Base-by-base conservation (phyloP, 2,888 invertebrate genomes). In the Antheraea yamamai region DNA sequence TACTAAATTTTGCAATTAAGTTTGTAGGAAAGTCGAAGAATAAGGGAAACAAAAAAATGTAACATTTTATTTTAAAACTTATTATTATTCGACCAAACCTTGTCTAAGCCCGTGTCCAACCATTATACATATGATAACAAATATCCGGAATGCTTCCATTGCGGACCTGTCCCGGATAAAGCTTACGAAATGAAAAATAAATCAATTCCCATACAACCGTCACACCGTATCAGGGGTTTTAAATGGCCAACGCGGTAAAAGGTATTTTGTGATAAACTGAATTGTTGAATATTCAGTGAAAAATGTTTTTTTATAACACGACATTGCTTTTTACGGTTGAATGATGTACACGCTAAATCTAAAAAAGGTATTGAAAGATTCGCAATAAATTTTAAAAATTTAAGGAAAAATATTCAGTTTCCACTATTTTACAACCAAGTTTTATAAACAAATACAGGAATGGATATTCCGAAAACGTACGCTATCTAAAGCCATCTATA, bases 211-310 rank as follows among this genome's bases (percentile, higher is more conserved):
- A 66, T 64, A 64, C 16, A 66, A 66, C 64, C 26, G 14, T 64
- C 64, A 64, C 26, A 26, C 26, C 26, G 14, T 64, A 66, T 66
- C 64, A 66, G 64, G 14, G 64, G n/a, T 61, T 23, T 61, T 61
- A 23, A 61, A n/a, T 23, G 61, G 23, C 12, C 61, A 61, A 61
- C 61, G 23, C 61, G 23, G 26, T 16, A 66, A 66, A 66, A 66
- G 64, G 64, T 64, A 26, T 66, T 66, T 66, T 26, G 1, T 66
- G 64, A 66, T 66, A 66, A 66, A 66, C 64, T 66, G 61, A n/a
- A 14, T 64, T 26, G 10, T 64, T 30, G 26, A 66, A 30, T 66
- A 66, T 66, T 30, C 64, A 14, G 30, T 61, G 61, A 61, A 66
- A 64, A 26, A 26, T 64, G 64, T 26, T 66, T 66, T 66, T 61